Conservation (phyloP, 1,140 invertebrate genomes). For the Diorhabda elongata region DNA sequence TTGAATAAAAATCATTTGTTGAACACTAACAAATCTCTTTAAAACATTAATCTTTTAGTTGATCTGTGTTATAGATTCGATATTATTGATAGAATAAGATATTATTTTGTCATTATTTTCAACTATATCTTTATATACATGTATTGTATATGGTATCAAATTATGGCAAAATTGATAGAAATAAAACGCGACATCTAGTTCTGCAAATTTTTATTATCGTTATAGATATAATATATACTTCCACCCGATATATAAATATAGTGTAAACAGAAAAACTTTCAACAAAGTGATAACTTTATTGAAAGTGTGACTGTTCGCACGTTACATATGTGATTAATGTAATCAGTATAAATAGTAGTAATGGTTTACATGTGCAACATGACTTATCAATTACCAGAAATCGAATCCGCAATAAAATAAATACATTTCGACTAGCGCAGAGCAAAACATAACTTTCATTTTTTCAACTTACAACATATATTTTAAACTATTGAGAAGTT, state of each 20-base stretch:
- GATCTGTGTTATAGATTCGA: too few species aligned
- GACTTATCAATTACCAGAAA: slow-evolving; percentile 41
- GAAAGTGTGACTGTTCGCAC: background rate
- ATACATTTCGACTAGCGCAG: slow-evolving; percentile 27
- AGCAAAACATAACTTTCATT: background rate
- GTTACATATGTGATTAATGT: slow-evolving; percentile 49
- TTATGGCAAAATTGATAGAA: too few species aligned
- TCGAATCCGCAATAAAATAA: slow-evolving; percentile 29
- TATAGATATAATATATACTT: slow-evolving; percentile 22
- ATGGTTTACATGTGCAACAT: slow-evolving; percentile 48
- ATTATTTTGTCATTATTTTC: too few species aligned
- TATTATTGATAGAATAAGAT: too few species aligned
- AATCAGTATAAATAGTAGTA: slow-evolving; percentile 47
- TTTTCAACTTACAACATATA: too few species aligned
- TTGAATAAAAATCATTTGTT: too few species aligned
- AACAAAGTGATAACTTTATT: background rate
- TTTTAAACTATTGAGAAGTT: too few species aligned
- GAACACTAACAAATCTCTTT: too few species aligned
- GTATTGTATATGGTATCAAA: too few species aligned
- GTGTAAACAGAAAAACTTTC: slow-evolving; percentile 4
- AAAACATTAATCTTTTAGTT: too few species aligned
- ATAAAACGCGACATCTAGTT: slow-evolving; percentile 3
- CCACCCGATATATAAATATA: slow-evolving; percentile 18
- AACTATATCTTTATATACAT: too few species aligned
- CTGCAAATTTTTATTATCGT: slow-evolving; percentile 19